Evolutionary conservation across 2,113 vertebrate species (phyloP).

Genomic region (Aramus guarauna): DNA sequence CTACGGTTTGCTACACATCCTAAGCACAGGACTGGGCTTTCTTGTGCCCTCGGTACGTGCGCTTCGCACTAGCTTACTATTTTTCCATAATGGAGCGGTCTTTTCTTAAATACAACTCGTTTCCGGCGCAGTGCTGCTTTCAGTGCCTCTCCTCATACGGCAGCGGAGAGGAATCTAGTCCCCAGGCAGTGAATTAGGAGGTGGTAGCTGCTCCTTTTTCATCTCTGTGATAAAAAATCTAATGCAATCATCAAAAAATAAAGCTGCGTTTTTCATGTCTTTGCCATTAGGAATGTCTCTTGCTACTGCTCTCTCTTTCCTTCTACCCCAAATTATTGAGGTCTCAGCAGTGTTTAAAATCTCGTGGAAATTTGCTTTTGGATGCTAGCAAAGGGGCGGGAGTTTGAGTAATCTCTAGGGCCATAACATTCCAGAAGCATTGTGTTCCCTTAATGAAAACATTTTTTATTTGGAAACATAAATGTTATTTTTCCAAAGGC

Average conservation of each 20-base stretch:
- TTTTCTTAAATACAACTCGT: background rate
- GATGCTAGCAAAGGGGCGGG: background rate
- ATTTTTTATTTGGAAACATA: conserved; percentile 15
- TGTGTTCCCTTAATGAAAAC: conserved; percentile 29
- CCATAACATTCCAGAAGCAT: background rate
- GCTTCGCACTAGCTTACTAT: background rate
- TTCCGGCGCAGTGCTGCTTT: background rate
- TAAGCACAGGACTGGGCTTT: background rate
- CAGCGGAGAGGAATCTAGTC: background rate
- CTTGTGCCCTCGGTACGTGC: background rate
- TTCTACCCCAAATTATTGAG: conserved; percentile 5
- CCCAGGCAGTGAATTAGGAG: conserved; percentile 12
- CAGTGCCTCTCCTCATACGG: background rate
- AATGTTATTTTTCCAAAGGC: conserved; percentile 35
- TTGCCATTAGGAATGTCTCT: conserved; percentile 19
- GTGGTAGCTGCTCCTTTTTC: conserved; percentile 34
- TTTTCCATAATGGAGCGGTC: background rate
- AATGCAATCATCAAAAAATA: conserved; percentile 63
- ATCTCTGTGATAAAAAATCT: conserved; percentile 48
- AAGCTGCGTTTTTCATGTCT: conserved; percentile 47
- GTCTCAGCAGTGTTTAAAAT: conserved; percentile 31
- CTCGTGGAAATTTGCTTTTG: conserved; percentile 6
- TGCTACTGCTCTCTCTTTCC: background rate
- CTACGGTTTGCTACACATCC: background rate
- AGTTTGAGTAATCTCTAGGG: conserved; percentile 1